Base-by-base conservation (phyloP, 2,113 vertebrate genomes). In the Sinocyclocheilus grahami region DNA sequence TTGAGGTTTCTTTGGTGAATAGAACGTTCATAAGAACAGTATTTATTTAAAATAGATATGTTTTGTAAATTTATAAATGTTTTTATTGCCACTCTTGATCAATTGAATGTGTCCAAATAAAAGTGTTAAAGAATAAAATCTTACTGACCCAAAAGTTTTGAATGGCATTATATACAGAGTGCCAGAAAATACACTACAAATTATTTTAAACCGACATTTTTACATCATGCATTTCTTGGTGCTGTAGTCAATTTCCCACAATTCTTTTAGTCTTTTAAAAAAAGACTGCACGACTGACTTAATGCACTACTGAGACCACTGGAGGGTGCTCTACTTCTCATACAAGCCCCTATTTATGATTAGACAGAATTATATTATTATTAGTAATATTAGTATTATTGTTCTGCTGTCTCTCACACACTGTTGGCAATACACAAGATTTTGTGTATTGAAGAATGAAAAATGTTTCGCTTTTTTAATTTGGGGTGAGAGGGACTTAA, bases 301-400 rank as follows among this genome's bases (percentile, higher is more conserved):
- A 37, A 42, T 63, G 42, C 42, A 30, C 24, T 22, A 9, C 51
- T 12, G 10, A 24, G 63, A 62, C 88, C 88, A 89, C 85, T 69
- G 67, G 88, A 48, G 81, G 85, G 85, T 51, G 58, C 81, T 86
- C 37, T 84, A 63, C 55, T 30, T 55, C 20, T 58, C 42, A 37
- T 51, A 5, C 60, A 67, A 62, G 18, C 39, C 53, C 14, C 10
- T 22, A 42, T 22, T 30, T 14, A 8, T 58, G 11, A 39, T 24
- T 8, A 55, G 48, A 20, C 22, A 75, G 16, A 20, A 2, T 6
- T 6, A 6, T 1, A 18, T 39, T 10, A 3, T 78, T 6, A 37
- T 37, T 37, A 22, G 13, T 60, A 51, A 3, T 14, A 7, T 48
- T 33, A 3, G 18, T 13, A 30, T 30, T 39, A 39, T 77, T 39